These are phyloP conservation scores for Laspeyria flexula DNA, from an alignment of 2,888 invertebrate genomes.

Conservation along the genomic window DNA sequence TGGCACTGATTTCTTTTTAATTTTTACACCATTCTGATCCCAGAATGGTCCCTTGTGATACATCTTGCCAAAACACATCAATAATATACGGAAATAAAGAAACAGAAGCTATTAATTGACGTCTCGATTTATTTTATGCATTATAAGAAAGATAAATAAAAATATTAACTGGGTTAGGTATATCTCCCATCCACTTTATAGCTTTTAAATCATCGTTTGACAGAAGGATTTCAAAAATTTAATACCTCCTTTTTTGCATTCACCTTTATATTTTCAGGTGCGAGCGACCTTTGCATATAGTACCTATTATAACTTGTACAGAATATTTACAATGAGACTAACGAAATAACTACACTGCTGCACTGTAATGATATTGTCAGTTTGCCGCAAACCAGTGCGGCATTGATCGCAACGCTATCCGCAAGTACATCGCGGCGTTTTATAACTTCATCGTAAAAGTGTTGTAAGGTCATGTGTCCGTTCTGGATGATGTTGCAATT, in stretches of 20 bases:
- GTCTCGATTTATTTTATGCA: background rate
- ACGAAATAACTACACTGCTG: too few relatives aligned
- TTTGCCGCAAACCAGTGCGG: background rate
- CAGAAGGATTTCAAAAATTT: too few relatives aligned
- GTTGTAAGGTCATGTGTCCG: background rate
- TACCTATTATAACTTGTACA: too few relatives aligned
- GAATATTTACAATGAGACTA: too few relatives aligned
- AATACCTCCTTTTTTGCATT: too few relatives aligned
- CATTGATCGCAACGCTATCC: background rate
- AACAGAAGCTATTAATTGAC: background rate
- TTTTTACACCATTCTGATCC: background rate
- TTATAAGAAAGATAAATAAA: too few relatives aligned
- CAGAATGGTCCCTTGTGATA: background rate
- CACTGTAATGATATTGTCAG: background rate
- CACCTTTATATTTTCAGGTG: too few relatives aligned
- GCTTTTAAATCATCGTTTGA: too few relatives aligned
- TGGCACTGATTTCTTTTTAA: background rate
- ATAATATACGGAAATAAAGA: background rate
- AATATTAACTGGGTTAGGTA: too few relatives aligned
- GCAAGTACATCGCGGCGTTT: background rate
- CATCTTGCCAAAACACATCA: background rate
- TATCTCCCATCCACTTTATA: too few relatives aligned
- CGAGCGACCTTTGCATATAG: too few relatives aligned
- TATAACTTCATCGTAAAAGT: background rate
- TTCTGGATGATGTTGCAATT: background rate